Conservation (phyloP, 2,888 invertebrate species). For the Tiliacea citrago region DNA sequence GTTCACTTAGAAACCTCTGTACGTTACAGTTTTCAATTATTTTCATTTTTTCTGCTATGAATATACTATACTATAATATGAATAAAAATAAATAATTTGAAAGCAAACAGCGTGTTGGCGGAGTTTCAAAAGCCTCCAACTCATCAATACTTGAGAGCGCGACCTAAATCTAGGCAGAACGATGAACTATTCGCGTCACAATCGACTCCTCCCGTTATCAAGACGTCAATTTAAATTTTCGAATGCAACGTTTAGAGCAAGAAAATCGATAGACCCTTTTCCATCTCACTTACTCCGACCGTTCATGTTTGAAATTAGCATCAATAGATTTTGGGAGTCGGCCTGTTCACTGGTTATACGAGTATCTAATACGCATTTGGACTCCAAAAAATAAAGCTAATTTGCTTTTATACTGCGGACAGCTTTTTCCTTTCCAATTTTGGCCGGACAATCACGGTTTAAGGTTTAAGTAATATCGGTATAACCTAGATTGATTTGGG, state of each 20-base stretch:
- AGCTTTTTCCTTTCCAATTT: constrained; percentile 50
- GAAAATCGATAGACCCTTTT: constrained; percentile 69
- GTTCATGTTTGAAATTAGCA: constrained; percentile 69
- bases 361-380: constrained; percentile 66
- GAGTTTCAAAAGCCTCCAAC: constrained; percentile 29
- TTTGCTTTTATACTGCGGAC: constrained; percentile 53
- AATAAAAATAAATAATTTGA: constrained; percentile 28
- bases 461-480: constrained; percentile 32
- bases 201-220: constrained; percentile 47
- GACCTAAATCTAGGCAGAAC: constrained; percentile 51
- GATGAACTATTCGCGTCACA: constrained; percentile 61
- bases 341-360: constrained; percentile 61
- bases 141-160: constrained; percentile 49
- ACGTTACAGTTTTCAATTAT: background rate
- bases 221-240: constrained; percentile 73
- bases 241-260: constrained; percentile 65
- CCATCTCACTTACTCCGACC: constrained; percentile 68
- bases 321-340: constrained; percentile 66
- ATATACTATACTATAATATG: no score
- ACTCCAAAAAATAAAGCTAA: constrained; percentile 62
- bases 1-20: background rate
- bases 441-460: constrained; percentile 27
- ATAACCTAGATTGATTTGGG: constrained; percentile 40
- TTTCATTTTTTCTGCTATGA: constrained; percentile 1
- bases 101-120: constrained; percentile 35